Evolutionary conservation across 2,888 invertebrate species (phyloP), one percentile per base, ranked within the genome.

Genomic region (Mythimna impura): DNA sequence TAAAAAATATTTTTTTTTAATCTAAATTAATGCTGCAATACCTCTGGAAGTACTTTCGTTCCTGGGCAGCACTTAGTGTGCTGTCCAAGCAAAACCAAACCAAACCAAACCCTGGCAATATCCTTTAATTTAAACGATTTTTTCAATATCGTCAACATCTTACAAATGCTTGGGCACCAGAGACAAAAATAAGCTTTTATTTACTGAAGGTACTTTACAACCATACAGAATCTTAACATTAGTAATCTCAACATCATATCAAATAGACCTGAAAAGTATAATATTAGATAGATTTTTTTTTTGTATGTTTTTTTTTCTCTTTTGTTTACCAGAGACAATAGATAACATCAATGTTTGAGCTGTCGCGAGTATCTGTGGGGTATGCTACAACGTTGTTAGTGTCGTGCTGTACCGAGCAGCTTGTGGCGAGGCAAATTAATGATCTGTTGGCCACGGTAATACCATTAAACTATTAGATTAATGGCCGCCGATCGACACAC

Each of bases 401-500:
- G 47, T 58, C 55, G 65, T 25, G 50, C 17, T 36, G 20, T 36
- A 47, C 17, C 58, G 73, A 25, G 66, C 22, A 30, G 22, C 30
- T 36, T 12, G n/a, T 0, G 34, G 64, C 65, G 66, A 66, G 78
- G 70, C 80, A 70, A 80, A 71, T 63, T 66, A 76, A 71, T 76
- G 71, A 80, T 80, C 76, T 67, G 71, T 61, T 54, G 22, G 71
- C 61, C 50, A 57, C 76, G 66, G 64, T 47, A 52, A 60, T 66
- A 71, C 64, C 60, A 80, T 73, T 71, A 70, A 67, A 73, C 66
- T 69, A 52, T 76, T 78, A 66, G 60, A 78, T 83, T 67, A 73
- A 73, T 73, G 83, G 78, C 67, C 61, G 34, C 34, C 71, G 74
- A 66, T 66, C 66, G 68, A 66, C 55, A 10, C 67, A 54, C 54